phyloP scores from a whole-genome alignment of 2,797 vertebrate species.

The Acomys russatus region DNA sequence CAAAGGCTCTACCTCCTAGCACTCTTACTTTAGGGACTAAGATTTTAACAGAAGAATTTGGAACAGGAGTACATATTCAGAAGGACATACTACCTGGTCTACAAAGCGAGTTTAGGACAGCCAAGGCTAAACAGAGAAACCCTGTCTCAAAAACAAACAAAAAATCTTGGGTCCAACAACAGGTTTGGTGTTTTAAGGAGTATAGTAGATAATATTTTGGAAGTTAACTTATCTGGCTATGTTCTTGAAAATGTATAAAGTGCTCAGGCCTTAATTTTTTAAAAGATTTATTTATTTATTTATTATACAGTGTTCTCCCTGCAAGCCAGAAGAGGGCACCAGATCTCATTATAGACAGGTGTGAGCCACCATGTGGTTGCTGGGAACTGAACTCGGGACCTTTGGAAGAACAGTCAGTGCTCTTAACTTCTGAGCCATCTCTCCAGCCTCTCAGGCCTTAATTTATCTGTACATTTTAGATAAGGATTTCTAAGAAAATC shows the following conservation, averaged over 20 bases:
- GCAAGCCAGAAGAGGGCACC: too few relatives aligned
- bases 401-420: too few relatives aligned
- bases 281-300: too few relatives aligned
- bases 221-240: background rate
- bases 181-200: background rate
- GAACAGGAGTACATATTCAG: background rate
- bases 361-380: too few relatives aligned
- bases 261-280: background rate
- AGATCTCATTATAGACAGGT: too few relatives aligned
- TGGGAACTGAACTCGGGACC: too few relatives aligned
- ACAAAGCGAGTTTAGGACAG: too few relatives aligned
- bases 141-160: background rate
- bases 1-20: background rate
- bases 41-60: background rate
- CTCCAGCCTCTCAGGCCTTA: background rate
- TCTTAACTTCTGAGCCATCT: too few relatives aligned
- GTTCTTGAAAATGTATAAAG: background rate
- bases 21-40: background rate
- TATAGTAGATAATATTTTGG: background rate
- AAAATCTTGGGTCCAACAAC: background rate
- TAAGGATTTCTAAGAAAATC: background rate
- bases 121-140: too few relatives aligned
- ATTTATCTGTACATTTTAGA: background rate
- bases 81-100: background rate
- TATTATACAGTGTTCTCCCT: too few relatives aligned